A percentile compares a stretch with the other conserved stretches of the same genome.
phyloP scores from a whole-genome alignment of 2,797 vertebrate genomes.

The Enteromius unitaeniatus region DNA sequence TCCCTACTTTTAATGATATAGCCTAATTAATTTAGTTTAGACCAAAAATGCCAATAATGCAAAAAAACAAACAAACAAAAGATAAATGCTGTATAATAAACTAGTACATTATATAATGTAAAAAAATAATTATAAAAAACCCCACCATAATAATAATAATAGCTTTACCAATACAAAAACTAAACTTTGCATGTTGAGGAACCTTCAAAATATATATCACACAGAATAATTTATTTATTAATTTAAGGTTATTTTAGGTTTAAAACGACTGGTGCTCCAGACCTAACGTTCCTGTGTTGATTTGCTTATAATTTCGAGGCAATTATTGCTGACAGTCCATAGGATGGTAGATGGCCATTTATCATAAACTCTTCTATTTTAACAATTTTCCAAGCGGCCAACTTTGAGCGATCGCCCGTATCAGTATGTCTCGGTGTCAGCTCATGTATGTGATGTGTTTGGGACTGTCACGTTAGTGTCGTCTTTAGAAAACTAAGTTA shows the following conservation, averaged over 20 bases:
- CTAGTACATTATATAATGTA: neutral
- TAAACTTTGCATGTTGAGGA: neutral
- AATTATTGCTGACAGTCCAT: neutral
- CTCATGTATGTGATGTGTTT: conserved; percentile 4
- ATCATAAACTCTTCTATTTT: neutral
- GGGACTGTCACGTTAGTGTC: neutral
- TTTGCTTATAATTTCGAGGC: neutral
- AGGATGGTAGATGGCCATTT: neutral
- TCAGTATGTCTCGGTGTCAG: neutral
- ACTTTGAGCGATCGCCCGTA: neutral
- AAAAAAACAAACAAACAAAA: too few relatives aligned
- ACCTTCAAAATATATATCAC: neutral
- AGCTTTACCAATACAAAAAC: neutral
- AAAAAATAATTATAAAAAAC: neutral
- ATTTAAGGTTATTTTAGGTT: neutral
- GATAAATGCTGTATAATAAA: neutral
- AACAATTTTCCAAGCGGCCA: neutral
- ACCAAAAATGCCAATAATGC: neutral
- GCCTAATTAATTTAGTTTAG: too few relatives aligned
- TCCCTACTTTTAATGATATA: neutral
- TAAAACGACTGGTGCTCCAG: neutral
- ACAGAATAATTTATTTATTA: neutral
- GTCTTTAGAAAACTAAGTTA: neutral
- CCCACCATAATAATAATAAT: neutral
- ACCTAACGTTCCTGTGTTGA: neutral